phyloP scores from a whole-genome alignment of 1,140 invertebrate species.

The Anoplolepis gracilipes region DNA sequence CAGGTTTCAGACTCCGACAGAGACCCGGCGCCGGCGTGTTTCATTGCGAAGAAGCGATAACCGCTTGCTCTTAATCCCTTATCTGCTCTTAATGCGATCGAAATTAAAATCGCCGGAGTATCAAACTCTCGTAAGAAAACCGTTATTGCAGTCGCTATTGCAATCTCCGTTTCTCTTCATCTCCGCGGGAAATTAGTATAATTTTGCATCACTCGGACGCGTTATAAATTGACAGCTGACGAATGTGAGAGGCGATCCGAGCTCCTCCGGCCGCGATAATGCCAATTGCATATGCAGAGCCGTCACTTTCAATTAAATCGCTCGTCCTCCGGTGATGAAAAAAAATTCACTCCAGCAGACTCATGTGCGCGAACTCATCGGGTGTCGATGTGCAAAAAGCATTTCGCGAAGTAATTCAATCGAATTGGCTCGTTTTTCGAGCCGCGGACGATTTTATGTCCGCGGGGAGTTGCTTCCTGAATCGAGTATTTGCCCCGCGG shows the following conservation, averaged over 20 bases:
- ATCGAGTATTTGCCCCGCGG: not conserved
- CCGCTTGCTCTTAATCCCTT: slow-evolving; percentile 35
- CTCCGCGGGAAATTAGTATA: slow-evolving; percentile 16
- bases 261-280: not conserved
- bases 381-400: slow-evolving; percentile 2
- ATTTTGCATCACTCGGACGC: slow-evolving; percentile 10
- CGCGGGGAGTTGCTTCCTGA: slow-evolving; percentile 7
- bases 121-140: not conserved
- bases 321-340: not conserved
- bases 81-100: slow-evolving; percentile 5
- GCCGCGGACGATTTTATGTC: not conserved
- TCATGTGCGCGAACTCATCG: not conserved
- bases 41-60: slow-evolving; percentile 40
- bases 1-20: not conserved
- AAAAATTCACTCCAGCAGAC: not conserved
- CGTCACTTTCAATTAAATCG: slow-evolving; percentile 39
- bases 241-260: not conserved
- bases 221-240: slow-evolving; percentile 31
- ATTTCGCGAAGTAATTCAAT: slow-evolving; percentile 41
- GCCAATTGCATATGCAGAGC: not conserved
- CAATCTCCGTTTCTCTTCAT: slow-evolving; percentile 4
- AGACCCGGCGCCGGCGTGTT: not conserved
- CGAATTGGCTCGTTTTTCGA: slow-evolving; percentile 24
- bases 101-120: slow-evolving; percentile 1
- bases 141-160: not conserved